Evolutionary conservation across 2,797 vertebrate genomes (phyloP).

Genomic region (Macropodus opercularis): DNA sequence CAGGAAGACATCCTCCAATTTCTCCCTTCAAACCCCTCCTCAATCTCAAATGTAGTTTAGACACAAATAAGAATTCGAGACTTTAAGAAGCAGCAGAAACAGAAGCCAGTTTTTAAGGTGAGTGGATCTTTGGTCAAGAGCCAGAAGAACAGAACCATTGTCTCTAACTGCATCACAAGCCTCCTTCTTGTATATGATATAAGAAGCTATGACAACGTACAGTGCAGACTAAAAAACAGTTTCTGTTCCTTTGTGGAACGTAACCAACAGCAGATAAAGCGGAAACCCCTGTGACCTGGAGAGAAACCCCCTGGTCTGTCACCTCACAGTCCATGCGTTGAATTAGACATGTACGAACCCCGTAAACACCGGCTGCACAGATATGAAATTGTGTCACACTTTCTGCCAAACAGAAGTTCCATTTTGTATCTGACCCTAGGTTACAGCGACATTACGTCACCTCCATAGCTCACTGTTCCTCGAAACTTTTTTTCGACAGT

Average conservation of each 20-base stretch:
- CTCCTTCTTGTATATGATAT: neutral
- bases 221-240: neutral
- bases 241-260: neutral
- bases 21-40: neutral
- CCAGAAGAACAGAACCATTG: neutral
- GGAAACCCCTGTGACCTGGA: neutral
- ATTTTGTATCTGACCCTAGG: slow-evolving; percentile 15
- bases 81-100: neutral
- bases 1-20: neutral
- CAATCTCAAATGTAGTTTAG: neutral
- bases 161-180: slow-evolving; percentile 11
- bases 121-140: neutral
- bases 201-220: neutral
- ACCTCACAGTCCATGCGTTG: too few relatives aligned
- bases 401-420: neutral
- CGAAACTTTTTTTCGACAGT: slow-evolving; percentile 33
- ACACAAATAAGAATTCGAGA: neutral
- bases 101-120: neutral
- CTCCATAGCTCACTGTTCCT: slow-evolving; percentile 46
- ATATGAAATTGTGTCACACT: neutral
- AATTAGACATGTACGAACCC: too few relatives aligned
- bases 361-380: neutral
- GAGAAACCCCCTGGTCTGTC: neutral
- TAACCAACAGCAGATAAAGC: neutral
- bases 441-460: slow-evolving; percentile 69